Conservation (phyloP, 2,113 vertebrate species). For the Ifrita kowaldi region DNA sequence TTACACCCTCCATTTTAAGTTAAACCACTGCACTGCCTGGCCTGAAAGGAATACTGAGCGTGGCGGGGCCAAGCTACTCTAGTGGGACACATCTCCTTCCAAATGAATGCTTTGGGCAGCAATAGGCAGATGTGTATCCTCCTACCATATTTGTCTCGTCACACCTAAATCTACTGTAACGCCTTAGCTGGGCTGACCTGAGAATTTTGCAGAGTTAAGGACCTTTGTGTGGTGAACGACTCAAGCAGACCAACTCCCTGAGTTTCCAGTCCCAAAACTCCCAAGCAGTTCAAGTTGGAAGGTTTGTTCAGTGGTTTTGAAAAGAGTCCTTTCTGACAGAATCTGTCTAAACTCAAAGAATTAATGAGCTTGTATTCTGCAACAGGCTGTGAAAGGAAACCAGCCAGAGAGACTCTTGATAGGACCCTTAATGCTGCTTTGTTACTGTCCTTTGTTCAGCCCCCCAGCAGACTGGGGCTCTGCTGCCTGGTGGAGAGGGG, state of each 20-base stretch:
- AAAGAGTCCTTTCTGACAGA: not conserved
- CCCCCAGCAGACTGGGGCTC: not conserved
- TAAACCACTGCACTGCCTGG: accelerated
- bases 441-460: not conserved
- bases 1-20: not conserved
- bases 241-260: not conserved
- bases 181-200: not conserved
- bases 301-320: not conserved
- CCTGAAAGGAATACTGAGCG: not conserved
- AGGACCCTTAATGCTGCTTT: not conserved
- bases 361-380: not conserved
- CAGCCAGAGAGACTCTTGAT: not conserved
- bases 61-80: not conserved
- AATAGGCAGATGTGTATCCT: not conserved
- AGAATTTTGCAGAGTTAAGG: accelerated
- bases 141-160: not conserved
- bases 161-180: not conserved
- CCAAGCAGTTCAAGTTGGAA: not conserved
- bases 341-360: not conserved
- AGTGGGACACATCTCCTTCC: not conserved
- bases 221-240: not conserved
- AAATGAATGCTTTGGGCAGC: not conserved
- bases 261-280: not conserved
- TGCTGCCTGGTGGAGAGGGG: not conserved
- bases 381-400: not conserved